Evolutionary conservation across 2,888 invertebrate genomes (phyloP).

Genomic region (Keiferia lycopersicella): DNA sequence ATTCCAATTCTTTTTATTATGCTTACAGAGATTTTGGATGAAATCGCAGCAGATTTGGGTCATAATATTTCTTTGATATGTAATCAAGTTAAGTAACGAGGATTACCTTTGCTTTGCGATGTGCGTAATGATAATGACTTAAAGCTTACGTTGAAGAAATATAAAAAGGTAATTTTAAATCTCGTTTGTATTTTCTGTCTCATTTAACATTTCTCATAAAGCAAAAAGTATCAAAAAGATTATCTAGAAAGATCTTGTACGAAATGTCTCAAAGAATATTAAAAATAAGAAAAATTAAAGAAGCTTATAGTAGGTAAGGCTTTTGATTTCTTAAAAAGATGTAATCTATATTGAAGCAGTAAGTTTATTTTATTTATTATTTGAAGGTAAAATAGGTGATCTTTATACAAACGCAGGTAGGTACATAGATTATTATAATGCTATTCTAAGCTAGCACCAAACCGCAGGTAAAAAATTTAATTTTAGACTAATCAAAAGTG

Average conservation of each 20-base stretch:
- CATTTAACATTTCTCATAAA: neutral
- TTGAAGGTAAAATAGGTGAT: no score
- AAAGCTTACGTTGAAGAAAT: neutral
- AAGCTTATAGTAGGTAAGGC: no score
- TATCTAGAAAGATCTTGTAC: neutral
- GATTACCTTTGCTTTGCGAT: conserved; percentile 9
- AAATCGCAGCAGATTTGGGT: conserved; percentile 19
- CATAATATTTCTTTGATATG: conserved; percentile 23
- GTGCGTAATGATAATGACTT: neutral
- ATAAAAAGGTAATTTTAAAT: neutral
- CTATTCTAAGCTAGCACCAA: no score
- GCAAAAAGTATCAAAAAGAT: neutral
- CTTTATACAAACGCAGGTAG: no score
- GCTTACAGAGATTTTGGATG: conserved; percentile 18
- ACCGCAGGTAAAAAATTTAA: no score
- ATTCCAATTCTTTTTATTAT: conserved; percentile 30
- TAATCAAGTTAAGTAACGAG: conserved; percentile 23
- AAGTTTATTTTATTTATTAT: no score
- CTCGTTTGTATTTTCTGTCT: neutral
- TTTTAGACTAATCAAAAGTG: no score
- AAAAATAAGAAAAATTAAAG: no score
- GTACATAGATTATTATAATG: no score
- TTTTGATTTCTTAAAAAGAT: no score
- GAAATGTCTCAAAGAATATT: no score
- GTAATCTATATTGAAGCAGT: no score